phyloP scores from a whole-genome alignment of 2,797 vertebrate genomes.

The Ibycter americanus region DNA sequence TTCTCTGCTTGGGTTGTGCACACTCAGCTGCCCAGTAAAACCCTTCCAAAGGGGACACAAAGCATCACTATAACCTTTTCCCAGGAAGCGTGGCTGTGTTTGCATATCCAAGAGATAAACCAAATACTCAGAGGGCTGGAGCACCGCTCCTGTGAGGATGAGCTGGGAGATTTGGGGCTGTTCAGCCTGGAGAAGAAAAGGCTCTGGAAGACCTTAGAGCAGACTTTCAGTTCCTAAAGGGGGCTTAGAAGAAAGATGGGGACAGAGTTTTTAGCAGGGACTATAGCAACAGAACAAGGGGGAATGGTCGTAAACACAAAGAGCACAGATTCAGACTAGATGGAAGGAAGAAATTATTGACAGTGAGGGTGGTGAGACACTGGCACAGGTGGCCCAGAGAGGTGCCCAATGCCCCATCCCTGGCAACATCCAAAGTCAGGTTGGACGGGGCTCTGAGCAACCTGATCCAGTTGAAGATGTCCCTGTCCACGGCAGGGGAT shows the following conservation, averaged over 20 bases:
- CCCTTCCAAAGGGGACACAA: neutral
- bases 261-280: no score
- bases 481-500: neutral
- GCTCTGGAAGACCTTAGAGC: neutral
- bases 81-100: neutral
- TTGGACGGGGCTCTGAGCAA: neutral
- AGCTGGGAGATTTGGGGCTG: no score
- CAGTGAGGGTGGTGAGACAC: neutral
- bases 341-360: no score
- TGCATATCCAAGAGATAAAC: neutral
- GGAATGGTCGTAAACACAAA: no score
- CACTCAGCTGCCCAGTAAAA: accelerated
- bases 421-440: neutral
- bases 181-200: neutral
- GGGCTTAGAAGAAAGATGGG: no score
- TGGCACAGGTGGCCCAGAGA: neutral
- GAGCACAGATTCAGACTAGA: no score
- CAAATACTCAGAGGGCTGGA: neutral
- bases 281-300: no score
- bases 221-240: no score
- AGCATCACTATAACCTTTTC: neutral
- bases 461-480: no score
- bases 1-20: neutral
- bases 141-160: neutral
- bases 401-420: neutral